Evolutionary conservation across 2,888 invertebrate genomes (phyloP).

Genomic region (Dolichomitus sp.): DNA sequence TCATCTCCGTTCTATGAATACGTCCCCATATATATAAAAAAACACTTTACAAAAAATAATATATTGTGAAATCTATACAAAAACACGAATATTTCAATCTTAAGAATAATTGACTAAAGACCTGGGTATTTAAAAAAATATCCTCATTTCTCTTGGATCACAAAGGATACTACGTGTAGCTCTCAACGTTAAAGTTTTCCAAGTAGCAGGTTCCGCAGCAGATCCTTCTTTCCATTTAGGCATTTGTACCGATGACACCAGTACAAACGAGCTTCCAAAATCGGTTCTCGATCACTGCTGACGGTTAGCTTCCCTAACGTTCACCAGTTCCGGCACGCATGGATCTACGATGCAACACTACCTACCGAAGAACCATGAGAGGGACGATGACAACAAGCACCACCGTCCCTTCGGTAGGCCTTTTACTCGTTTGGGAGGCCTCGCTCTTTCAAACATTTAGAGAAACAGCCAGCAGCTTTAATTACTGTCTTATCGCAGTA

Average conservation of each 20-base stretch:
- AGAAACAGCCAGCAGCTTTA: constrained; percentile 69
- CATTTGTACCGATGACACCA: constrained; percentile 59
- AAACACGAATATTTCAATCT: constrained; percentile 33
- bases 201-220: constrained; percentile 29
- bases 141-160: constrained; percentile 22
- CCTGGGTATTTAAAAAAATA: constrained; percentile 1
- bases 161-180: neutral
- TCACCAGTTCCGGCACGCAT: constrained; percentile 21
- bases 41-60: constrained; percentile 24
- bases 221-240: constrained; percentile 42
- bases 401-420: constrained; percentile 8
- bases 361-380: constrained; percentile 28
- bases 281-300: constrained; percentile 46
- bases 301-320: constrained; percentile 31
- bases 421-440: constrained; percentile 13
- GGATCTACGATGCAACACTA: constrained; percentile 1
- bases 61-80: constrained; percentile 35
- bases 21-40: constrained; percentile 7
- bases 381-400: constrained; percentile 27
- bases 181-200: neutral
- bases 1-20: constrained; percentile 21
- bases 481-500: constrained; percentile 73
- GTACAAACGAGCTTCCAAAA: constrained; percentile 59
- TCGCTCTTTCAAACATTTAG: constrained; percentile 54
- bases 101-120: constrained; percentile 35